Evolutionary conservation across 1,140 invertebrate genomes (phyloP).

Genomic region (Tetraneura akinire): DNA sequence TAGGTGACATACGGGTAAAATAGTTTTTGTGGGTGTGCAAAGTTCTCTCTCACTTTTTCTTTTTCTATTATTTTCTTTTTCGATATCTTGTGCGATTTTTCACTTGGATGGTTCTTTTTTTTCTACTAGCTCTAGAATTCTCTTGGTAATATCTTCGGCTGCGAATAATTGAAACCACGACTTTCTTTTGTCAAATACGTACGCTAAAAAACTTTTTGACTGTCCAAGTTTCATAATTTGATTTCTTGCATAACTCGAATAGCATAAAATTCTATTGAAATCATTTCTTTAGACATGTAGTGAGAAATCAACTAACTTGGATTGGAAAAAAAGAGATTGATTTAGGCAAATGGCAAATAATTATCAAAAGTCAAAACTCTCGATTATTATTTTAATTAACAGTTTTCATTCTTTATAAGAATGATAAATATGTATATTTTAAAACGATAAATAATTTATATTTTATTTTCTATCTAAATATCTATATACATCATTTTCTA

Average conservation of each 20-base stretch:
- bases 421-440: too few relatives aligned
- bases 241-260: constrained; percentile 1
- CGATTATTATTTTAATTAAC: neutral
- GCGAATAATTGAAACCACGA: constrained; percentile 32
- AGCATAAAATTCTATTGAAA: constrained; percentile 15
- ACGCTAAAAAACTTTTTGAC: constrained; percentile 19
- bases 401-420: too few relatives aligned
- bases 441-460: too few relatives aligned
- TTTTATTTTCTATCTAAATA: too few relatives aligned
- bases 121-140: constrained; percentile 20
- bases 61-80: neutral
- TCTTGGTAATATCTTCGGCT: constrained; percentile 15
- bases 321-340: neutral
- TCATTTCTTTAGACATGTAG: neutral
- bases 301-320: neutral
- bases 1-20: constrained; percentile 32
- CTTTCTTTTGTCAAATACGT: constrained; percentile 35
- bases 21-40: constrained; percentile 35
- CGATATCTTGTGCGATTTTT: neutral
- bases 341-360: neutral
- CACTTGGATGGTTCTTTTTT: constrained; percentile 8
- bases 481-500: too few relatives aligned
- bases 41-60: neutral
- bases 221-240: constrained; percentile 43
- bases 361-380: neutral